These are phyloP conservation scores for Danio aesculapii DNA, from an alignment of 2,797 vertebrate species.

Conservation along the genomic window DNA sequence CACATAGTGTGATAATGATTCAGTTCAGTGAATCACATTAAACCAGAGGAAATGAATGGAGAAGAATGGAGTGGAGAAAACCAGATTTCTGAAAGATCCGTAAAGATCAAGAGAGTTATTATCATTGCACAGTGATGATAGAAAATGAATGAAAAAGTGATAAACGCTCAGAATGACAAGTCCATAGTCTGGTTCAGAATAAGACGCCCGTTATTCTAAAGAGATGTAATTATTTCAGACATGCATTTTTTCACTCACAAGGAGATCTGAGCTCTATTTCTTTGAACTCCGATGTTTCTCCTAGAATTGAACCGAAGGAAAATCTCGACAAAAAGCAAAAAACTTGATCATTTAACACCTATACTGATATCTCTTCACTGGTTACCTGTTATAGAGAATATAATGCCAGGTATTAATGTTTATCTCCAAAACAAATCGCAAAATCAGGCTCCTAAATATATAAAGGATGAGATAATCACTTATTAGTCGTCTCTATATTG, in stretches of 20 bases:
- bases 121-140: neutral
- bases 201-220: neutral
- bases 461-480: neutral
- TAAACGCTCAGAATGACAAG: neutral
- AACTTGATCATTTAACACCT: no score
- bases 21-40: slow-evolving; percentile 1
- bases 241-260: neutral
- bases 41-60: neutral
- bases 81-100: neutral
- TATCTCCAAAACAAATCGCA: neutral
- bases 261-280: neutral
- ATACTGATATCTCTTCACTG: no score
- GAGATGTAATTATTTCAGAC: neutral
- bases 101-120: neutral
- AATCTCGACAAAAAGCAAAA: no score
- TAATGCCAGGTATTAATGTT: neutral
- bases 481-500: neutral
- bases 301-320: no score
- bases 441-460: neutral
- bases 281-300: neutral
- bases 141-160: neutral
- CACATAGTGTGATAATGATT: neutral
- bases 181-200: neutral
- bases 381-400: no score
- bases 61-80: neutral